phyloP scores from a whole-genome alignment of 1,140 invertebrate species.

The Aphis craccivora region DNA sequence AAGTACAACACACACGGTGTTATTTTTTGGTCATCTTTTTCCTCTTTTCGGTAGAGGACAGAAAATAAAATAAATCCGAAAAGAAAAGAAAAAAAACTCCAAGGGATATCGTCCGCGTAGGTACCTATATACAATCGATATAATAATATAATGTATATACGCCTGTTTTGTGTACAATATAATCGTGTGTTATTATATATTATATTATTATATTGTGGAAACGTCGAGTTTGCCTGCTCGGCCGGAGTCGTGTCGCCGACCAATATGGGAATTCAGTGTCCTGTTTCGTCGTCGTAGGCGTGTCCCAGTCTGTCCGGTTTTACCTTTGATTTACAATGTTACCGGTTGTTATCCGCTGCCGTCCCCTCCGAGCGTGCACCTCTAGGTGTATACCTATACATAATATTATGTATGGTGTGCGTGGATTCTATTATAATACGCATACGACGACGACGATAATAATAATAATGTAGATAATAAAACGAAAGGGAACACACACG shows the following conservation, averaged over 20 bases:
- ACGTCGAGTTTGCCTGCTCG: too few species aligned
- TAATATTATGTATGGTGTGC: not conserved
- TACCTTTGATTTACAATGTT: constrained; percentile 47
- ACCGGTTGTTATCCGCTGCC: not conserved
- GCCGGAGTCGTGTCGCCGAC: constrained; percentile 12
- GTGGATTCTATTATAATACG: not conserved
- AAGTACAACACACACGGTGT: not conserved
- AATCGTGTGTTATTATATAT: not conserved
- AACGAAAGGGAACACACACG: constrained; percentile 31
- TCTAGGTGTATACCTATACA: not conserved
- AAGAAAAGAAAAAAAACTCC: not conserved
- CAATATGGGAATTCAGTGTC: constrained; percentile 47
- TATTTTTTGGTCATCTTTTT: not conserved
- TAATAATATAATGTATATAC: not conserved
- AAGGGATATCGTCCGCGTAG: not conserved
- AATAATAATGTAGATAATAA: not conserved
- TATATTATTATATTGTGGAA: not conserved
- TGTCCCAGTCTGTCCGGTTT: constrained; percentile 52
- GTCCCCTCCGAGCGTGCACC: not conserved
- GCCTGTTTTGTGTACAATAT: not conserved
- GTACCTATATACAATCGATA: not conserved
- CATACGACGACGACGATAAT: not conserved
- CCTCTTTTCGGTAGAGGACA: not conserved
- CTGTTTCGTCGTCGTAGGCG: constrained; percentile 40
- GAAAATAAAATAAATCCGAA: not conserved